Percentiles rank a stretch among this genome's conserved stretches.
Conservation (phyloP, 2,797 vertebrate species). For the Harpagifer antarcticus region DNA sequence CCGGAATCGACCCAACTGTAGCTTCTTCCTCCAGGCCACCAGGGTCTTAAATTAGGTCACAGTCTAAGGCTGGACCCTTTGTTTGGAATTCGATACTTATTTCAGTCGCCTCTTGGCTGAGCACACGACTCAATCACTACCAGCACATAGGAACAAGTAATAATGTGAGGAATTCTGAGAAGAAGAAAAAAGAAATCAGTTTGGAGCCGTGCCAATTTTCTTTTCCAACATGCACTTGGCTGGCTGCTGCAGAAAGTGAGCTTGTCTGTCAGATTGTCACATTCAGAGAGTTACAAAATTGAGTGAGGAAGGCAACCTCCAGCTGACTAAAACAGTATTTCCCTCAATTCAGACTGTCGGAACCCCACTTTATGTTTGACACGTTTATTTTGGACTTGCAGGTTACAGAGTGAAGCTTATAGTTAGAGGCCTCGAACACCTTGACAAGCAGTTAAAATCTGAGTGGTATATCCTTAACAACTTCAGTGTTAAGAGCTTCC, state of each 20-base stretch:
- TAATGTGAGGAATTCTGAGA: slow-evolving; percentile 28
- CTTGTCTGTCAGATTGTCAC: slow-evolving; percentile 28
- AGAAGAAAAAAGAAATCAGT: background rate
- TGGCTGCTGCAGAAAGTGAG: slow-evolving; percentile 11
- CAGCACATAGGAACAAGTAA: slow-evolving; percentile 4
- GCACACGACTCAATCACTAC: slow-evolving; percentile 18
- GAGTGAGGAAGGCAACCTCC: slow-evolving; percentile 37
- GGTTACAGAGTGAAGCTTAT: background rate
- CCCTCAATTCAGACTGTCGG: background rate
- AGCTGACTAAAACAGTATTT: slow-evolving; percentile 15
- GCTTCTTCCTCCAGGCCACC: no score
- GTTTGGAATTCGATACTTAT: slow-evolving; percentile 23
- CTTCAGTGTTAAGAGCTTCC: background rate
- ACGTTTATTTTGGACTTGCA: background rate
- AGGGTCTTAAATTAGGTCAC: no score
- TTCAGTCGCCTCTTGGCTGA: slow-evolving; percentile 25
- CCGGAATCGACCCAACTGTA: no score
- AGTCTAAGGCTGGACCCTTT: background rate
- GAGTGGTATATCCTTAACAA: background rate
- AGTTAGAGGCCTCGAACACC: slow-evolving; percentile 16
- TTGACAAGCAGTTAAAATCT: slow-evolving; percentile 16
- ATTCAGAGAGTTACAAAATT: slow-evolving; percentile 18
- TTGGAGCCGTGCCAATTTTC: slow-evolving; percentile 36
- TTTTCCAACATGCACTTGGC: slow-evolving; percentile 19
- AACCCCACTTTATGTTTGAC: background rate